Percentiles rank a stretch among this genome's conserved stretches.
Conservation (phyloP, 2,797 vertebrate genomes). For the Mus caroli region DNA sequence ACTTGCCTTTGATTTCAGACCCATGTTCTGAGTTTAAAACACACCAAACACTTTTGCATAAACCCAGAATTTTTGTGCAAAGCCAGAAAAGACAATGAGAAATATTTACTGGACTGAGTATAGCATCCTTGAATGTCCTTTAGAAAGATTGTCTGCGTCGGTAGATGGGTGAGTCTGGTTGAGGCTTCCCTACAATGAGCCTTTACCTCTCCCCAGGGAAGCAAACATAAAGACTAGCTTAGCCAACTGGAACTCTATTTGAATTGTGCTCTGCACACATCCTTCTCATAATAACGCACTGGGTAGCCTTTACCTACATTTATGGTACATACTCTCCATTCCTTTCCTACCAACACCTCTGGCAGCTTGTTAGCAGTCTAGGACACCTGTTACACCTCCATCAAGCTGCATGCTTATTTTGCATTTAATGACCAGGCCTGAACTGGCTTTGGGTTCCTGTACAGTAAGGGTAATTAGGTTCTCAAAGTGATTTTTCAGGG, state of each 20-base stretch:
- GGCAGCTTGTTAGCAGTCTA: neutral
- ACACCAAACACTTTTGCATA: neutral
- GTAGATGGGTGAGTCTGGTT: rapidly evolving
- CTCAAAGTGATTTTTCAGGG: neutral
- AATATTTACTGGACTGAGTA: neutral
- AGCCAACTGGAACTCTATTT: neutral
- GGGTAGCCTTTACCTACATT: neutral
- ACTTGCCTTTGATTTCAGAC: neutral
- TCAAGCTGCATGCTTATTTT: neutral
- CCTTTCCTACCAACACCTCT: neutral
- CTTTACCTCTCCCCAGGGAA: neutral
- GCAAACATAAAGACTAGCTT: neutral
- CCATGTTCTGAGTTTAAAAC: neutral
- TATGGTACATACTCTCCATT: neutral
- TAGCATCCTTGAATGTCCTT: neutral
- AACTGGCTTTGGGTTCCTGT: neutral
- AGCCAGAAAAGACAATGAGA: neutral
- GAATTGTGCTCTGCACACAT: neutral
- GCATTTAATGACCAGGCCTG: neutral
- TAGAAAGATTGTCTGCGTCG: neutral
- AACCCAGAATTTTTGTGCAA: neutral
- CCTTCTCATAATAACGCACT: neutral
- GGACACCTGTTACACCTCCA: neutral
- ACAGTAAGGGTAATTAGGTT: neutral
- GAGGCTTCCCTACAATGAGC: neutral